Percentiles rank a stretch among this genome's conserved stretches.
These are phyloP conservation scores for Enteromius thamalakanensis DNA, from an alignment of 2,797 vertebrate genomes.

Conservation along the genomic window DNA sequence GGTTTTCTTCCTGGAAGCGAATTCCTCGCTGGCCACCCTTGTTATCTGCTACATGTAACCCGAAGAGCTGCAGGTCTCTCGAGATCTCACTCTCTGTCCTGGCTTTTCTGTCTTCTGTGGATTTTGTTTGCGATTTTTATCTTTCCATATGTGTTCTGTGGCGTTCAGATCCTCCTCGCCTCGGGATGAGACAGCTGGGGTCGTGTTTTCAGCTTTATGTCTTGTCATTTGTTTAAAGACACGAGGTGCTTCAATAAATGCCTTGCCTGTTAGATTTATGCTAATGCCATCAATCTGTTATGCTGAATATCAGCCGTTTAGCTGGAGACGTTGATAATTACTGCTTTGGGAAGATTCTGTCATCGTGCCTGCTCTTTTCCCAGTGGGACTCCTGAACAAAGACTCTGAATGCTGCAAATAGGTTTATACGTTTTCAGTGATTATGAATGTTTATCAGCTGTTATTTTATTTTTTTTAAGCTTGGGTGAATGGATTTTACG, in stretches of 20 bases:
- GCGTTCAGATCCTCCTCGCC: not conserved
- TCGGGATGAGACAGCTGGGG: not conserved
- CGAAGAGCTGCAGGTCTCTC: constrained; percentile 72
- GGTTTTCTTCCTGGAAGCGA: constrained; percentile 79
- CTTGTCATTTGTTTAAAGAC: constrained; percentile 4
- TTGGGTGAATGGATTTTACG: constrained; percentile 14
- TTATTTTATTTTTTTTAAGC: not conserved
- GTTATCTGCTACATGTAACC: constrained; percentile 69
- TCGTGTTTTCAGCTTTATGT: not conserved
- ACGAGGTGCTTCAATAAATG: constrained; percentile 11
- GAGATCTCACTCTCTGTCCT: constrained; percentile 73
- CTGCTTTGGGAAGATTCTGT: constrained; percentile 43
- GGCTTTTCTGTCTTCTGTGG: constrained; percentile 55
- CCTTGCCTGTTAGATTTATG: constrained; percentile 24
- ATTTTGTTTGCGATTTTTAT: constrained; percentile 45
- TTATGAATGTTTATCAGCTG: constrained; percentile 22
- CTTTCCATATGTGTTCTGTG: not conserved
- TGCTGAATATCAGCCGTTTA: constrained; percentile 29
- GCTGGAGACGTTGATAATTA: constrained; percentile 40
- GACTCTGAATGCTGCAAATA: constrained; percentile 16
- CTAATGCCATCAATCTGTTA: constrained; percentile 46
- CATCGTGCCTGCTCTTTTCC: constrained; percentile 35
- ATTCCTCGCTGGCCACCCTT: constrained; percentile 73
- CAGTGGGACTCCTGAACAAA: constrained; percentile 30
- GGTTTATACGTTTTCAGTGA: constrained; percentile 10